These are phyloP conservation scores for Pandemis cinnamomeana DNA, from an alignment of 2,888 invertebrate species.

Conservation along the genomic window DNA sequence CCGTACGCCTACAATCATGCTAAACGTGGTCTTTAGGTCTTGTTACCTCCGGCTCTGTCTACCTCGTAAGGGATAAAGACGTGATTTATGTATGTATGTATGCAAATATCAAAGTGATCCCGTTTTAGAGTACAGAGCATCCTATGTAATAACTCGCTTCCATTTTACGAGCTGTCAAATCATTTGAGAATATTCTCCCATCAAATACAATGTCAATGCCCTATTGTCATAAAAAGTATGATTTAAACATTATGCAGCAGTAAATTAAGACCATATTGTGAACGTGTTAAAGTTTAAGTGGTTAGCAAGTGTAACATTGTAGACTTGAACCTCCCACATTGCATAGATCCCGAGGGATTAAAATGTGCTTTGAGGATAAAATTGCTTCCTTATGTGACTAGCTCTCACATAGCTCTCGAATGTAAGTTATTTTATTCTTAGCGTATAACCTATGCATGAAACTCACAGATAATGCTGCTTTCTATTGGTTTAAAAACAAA, in stretches of 20 bases:
- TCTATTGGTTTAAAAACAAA: too few relatives aligned
- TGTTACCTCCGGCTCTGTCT: too few relatives aligned
- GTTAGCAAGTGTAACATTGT: slow-evolving; percentile 25
- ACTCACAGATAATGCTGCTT: too few relatives aligned
- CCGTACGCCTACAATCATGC: too few relatives aligned
- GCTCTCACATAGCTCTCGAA: background rate
- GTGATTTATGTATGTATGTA: too few relatives aligned
- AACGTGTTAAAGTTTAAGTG: background rate
- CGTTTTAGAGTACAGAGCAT: background rate
- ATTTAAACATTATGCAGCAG: slow-evolving; percentile 8
- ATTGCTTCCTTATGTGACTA: slow-evolving; percentile 50
- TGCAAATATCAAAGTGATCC: too few relatives aligned
- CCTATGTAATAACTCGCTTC: slow-evolving; percentile 6
- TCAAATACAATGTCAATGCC: slow-evolving; percentile 39
- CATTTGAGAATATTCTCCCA: slow-evolving; percentile 29
- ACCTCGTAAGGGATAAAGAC: too few relatives aligned
- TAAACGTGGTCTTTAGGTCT: too few relatives aligned
- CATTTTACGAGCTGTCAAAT: slow-evolving; percentile 29
- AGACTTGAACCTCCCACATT: slow-evolving; percentile 52
- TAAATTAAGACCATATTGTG: slow-evolving; percentile 20
- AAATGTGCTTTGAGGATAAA: slow-evolving; percentile 47
- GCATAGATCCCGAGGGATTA: slow-evolving; percentile 62
- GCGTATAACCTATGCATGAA: background rate
- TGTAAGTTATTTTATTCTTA: background rate
- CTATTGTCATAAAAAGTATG: slow-evolving; percentile 36